These are phyloP conservation scores for Leptocoma aspasia DNA, from an alignment of 2,113 vertebrate genomes.

Conservation along the genomic window DNA sequence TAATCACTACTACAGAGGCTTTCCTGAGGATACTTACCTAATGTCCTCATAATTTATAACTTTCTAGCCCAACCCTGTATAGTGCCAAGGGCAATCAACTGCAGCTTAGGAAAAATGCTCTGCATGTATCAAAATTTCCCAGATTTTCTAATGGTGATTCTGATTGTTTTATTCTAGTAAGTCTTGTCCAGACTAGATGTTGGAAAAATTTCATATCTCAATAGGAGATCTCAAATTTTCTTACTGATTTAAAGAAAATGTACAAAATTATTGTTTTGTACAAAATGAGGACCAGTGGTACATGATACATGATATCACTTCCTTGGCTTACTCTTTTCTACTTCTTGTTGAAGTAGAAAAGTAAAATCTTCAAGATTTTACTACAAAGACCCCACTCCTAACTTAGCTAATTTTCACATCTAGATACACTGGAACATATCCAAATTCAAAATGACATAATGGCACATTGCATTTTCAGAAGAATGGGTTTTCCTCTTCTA, in stretches of 20 bases:
- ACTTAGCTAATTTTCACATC: background rate
- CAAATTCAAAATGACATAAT: background rate
- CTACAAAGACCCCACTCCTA: background rate
- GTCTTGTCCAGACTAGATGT: background rate
- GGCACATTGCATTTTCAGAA: background rate
- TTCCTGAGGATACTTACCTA: slow-evolving; percentile 45
- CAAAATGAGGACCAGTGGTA: background rate
- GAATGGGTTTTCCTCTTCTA: background rate
- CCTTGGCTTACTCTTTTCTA: background rate
- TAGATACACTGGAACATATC: background rate
- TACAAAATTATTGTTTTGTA: background rate
- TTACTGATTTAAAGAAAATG: background rate
- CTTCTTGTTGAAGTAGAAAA: background rate
- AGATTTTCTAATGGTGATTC: background rate
- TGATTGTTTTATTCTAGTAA: background rate
- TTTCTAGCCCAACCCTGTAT: background rate
- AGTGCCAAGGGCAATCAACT: slow-evolving; percentile 34
- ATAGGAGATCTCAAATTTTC: background rate
- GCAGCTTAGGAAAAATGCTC: background rate
- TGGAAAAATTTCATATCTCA: background rate
- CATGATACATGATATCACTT: background rate
- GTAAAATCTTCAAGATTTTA: background rate
- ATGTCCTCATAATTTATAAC: slow-evolving; percentile 28
- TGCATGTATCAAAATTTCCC: background rate
- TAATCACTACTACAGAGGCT: slow-evolving; percentile 41